These are phyloP conservation scores for Melopsittacus undulatus DNA, from an alignment of 2,797 vertebrate genomes.

Conservation along the genomic window DNA sequence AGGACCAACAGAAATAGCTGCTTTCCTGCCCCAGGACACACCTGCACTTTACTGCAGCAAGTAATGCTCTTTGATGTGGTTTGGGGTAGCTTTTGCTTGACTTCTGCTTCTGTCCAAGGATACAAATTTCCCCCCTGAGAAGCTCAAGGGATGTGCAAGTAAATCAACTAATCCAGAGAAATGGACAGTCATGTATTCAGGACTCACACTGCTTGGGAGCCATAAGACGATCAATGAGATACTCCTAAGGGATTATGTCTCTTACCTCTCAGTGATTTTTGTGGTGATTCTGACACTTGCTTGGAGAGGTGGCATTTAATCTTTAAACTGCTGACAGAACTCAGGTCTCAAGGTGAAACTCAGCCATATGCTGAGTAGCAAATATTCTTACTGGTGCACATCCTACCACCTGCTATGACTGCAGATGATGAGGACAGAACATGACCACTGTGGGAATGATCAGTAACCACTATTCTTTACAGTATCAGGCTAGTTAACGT, in stretches of 20 bases:
- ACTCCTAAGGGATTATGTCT: constrained; percentile 51
- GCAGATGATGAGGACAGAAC: background rate
- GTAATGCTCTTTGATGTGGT: background rate
- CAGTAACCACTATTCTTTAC: background rate
- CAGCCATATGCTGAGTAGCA: constrained; percentile 6
- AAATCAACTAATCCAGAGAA: constrained; percentile 34
- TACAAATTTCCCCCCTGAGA: background rate
- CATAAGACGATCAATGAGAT: constrained; percentile 32
- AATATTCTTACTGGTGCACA: background rate
- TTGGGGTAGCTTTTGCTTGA: constrained; percentile 13
- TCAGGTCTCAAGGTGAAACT: constrained; percentile 36
- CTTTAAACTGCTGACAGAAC: constrained; percentile 45
- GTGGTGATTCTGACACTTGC: constrained; percentile 44
- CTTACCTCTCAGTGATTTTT: constrained; percentile 49
- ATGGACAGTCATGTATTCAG: background rate
- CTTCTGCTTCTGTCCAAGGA: constrained; percentile 30
- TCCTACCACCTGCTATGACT: background rate
- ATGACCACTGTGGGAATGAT: background rate
- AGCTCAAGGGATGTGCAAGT: constrained; percentile 27
- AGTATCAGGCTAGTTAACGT: background rate
- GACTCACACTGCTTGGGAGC: background rate
- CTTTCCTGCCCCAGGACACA: background rate
- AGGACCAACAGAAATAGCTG: background rate
- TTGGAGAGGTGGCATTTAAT: constrained; percentile 53
- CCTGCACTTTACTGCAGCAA: background rate